Evolutionary conservation across 35 echinoderm and acorn worm species (phyloP), one percentile per base, ranked within the genome.

Genomic region (Stichopus chloronotus): DNA sequence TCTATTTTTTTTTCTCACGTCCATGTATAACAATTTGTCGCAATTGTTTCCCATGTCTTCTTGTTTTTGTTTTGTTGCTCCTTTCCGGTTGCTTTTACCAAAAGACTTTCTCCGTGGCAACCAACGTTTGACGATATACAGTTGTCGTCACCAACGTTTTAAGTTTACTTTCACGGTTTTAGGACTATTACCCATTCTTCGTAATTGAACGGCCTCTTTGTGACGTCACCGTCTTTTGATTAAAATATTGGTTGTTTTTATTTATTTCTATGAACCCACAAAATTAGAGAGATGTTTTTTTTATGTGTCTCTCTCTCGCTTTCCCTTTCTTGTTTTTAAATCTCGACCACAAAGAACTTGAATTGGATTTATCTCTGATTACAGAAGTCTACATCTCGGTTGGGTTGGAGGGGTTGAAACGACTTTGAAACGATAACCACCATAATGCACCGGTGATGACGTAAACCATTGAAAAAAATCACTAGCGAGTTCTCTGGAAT

Each of bases 201-300:
- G 69, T 72, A 6, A 19, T n/a, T n/a, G 69, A 0, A 72, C 13
- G 69, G 69, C 69, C 69, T n/a, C 69, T 72, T 72, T n/a, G 69
- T 72, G 69, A 72, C 69, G 69, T 72, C 69, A 72, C 22, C 1
- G 19, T 72, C 69, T 16, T 72, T 72, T 72, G 69, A 72, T 72
- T 72, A 72, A 72, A 72, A n/a, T 72, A 72, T 72, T 72, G 69
- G 12, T 72, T 19, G 69, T 72, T n/a, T 72, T 72, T n/a, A 72
- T 72, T 72, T 72, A 20, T 72, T n/a, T 72, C 69, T 16, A 19
- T 72, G 69, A 16, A 72, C 69, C 17, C 17, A 14, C 12, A n/a
- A 72, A 72, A 19, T 72, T n/a, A 20, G 22, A 7, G 69, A 19
- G 69, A 7, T n/a, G 6, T n/a, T 72, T 14, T n/a, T 72, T 72